Percentiles rank a stretch among this genome's conserved stretches.
phyloP scores from a whole-genome alignment of 2,888 invertebrate species.

The Callimorpha dominula region DNA sequence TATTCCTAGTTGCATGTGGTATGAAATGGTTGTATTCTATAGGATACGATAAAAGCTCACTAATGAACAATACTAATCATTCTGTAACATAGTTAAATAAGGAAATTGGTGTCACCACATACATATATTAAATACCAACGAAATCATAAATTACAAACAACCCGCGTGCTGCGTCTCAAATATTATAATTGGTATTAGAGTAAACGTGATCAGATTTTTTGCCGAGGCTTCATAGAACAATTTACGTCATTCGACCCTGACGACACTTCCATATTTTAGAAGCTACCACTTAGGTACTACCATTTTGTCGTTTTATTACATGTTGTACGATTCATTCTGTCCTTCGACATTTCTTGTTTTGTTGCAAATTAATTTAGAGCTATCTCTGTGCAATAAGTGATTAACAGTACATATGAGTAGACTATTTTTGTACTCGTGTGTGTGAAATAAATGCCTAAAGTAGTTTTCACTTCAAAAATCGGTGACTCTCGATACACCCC shows the following conservation, averaged over 20 bases:
- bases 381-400: conserved; percentile 22
- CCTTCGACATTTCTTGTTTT: conserved; percentile 43
- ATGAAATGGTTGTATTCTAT: no score
- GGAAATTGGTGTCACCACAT: background rate
- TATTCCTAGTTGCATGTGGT: background rate
- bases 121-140: background rate
- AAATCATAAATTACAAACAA: conserved; percentile 4
- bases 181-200: conserved; percentile 30
- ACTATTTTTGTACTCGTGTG: background rate
- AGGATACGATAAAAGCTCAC: background rate
- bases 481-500: no score
- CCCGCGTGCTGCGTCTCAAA: conserved; percentile 4
- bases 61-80: background rate
- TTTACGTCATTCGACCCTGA: conserved; percentile 54
- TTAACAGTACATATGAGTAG: conserved; percentile 9
- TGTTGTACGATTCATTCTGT: conserved; percentile 33
- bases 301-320: conserved; percentile 22
- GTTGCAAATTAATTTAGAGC: conserved; percentile 49
- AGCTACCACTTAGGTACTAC: conserved; percentile 31
- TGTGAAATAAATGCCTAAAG: no score
- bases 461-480: no score
- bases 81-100: background rate
- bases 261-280: conserved; percentile 52
- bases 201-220: conserved; percentile 34
- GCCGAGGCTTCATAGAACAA: conserved; percentile 23